Base-by-base conservation (phyloP, 2,888 invertebrate genomes). In the Brachyopa scutellaris region DNA sequence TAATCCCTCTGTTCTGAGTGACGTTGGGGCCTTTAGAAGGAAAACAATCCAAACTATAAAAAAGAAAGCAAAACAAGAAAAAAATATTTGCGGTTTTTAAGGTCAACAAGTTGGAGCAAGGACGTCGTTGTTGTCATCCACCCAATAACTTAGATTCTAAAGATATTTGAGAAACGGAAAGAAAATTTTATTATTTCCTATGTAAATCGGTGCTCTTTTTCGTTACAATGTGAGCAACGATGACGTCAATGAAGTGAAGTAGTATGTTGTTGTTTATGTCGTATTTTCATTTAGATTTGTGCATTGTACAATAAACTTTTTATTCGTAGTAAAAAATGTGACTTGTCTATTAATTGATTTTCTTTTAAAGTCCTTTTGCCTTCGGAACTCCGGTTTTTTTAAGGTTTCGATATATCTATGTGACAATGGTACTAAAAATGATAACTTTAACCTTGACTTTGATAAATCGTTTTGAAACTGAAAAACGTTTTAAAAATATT, bases 51-150 rank as follows among this genome's bases (percentile, higher is more conserved):
- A 9, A 55, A 19, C 33, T 15, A 33, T 23, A 29, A 21, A n/a
- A 9, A 26, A 2, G 19, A 23, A 15, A 40, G 13, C 26, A n/a
- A 40, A 33, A 23, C 1, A 19, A 29, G 45, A 26, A 11, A 26
- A 40, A 40, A 29, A 42, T 42, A 13, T 57, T 23, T 45, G 11
- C 31, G 13, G 59, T 40, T 42, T 57, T 59, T 59, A 59, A 59
- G 59, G 59, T 59, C 42, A 59, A 59, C 59, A 59, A 59, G 59
- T 42, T 45, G 42, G 11, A 59, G 31, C 42, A 59, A 59, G 42
- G 59, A 42, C 59, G 4, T 40, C 13, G 9, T 9, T n/a, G 19
- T 13, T 26, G 15, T 26, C 23, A 9, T 23, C 26, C 23, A 23
- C 9, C n/a, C 40, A 29, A 29, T 59, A 15, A 17, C 9, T 13